Conservation (phyloP, 2,797 vertebrate genomes). For the Arctocebus calabarensis region DNA sequence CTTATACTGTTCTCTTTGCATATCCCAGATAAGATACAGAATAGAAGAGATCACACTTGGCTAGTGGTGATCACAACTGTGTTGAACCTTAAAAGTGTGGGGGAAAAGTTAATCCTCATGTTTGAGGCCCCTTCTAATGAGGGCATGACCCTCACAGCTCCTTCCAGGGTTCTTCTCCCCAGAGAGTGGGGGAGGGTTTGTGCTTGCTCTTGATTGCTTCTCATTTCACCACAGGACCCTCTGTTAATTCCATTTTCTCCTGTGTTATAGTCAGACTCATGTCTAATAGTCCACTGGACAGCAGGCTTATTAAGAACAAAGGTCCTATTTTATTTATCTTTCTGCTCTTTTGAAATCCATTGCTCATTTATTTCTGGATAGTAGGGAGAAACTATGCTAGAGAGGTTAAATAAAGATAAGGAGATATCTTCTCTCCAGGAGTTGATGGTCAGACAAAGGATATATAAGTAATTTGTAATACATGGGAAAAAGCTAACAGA, state of each 20-base stretch:
- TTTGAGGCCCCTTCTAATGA: conserved; percentile 19
- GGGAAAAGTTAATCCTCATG: rapidly evolving
- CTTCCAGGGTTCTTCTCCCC: background rate
- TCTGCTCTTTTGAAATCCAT: background rate
- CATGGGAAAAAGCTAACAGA: background rate
- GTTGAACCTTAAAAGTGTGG: conserved; percentile 37
- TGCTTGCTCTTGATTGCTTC: background rate
- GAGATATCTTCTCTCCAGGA: background rate
- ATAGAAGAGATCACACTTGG: background rate
- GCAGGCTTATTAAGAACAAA: background rate
- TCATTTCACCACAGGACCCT: background rate
- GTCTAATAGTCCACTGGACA: background rate
- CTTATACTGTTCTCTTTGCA: background rate
- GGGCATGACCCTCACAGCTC: background rate
- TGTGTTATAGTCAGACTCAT: background rate
- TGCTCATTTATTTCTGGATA: background rate
- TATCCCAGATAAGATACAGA: background rate
- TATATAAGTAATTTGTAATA: background rate
- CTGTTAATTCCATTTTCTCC: background rate
- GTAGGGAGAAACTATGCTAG: background rate
- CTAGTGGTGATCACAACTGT: background rate
- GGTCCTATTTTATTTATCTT: background rate
- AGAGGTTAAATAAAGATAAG: background rate
- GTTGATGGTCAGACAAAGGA: background rate
- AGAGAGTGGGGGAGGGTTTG: background rate